These are phyloP conservation scores for Eupithecia pulchellata DNA, from an alignment of 2,888 invertebrate species.

Conservation along the genomic window DNA sequence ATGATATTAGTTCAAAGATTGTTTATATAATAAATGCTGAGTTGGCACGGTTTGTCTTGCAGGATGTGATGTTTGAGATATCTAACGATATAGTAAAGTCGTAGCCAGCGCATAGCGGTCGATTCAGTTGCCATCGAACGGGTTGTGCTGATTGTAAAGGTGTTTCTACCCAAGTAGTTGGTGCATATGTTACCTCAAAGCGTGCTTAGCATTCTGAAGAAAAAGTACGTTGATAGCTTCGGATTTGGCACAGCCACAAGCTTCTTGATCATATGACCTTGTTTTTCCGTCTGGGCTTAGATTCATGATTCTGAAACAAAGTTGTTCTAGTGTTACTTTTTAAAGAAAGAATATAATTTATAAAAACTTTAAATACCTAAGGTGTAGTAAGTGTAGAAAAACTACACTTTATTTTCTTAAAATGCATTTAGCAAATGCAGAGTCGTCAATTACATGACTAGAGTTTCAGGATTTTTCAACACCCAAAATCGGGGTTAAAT, in stretches of 20 bases:
- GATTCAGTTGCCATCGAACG: not conserved
- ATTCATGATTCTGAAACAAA: conserved; percentile 49
- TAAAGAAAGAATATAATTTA: no score
- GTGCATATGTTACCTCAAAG: conserved; percentile 48
- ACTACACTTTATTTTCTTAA: no score
- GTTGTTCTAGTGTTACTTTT: not conserved
- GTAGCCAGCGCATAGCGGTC: no score
- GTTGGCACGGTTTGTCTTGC: not conserved
- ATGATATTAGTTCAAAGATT: no score
- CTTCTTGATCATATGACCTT: conserved; percentile 92
- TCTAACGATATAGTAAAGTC: not conserved
- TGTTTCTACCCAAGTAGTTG: not conserved
- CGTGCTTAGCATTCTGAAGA: conserved; percentile 86
- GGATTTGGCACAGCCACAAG: conserved; percentile 88
- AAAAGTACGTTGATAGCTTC: conserved; percentile 88
- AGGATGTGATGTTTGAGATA: not conserved
- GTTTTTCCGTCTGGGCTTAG: conserved; percentile 93
- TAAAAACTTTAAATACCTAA: no score
- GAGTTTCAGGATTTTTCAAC: no score
- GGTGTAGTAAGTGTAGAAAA: no score
- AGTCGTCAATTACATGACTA: no score
- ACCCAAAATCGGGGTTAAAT: no score
- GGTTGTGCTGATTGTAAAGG: not conserved
- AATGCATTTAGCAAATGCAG: no score
- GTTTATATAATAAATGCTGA: no score